Base-by-base conservation (phyloP, 1,140 invertebrate species). In the Macrostomum lignano region DNA sequence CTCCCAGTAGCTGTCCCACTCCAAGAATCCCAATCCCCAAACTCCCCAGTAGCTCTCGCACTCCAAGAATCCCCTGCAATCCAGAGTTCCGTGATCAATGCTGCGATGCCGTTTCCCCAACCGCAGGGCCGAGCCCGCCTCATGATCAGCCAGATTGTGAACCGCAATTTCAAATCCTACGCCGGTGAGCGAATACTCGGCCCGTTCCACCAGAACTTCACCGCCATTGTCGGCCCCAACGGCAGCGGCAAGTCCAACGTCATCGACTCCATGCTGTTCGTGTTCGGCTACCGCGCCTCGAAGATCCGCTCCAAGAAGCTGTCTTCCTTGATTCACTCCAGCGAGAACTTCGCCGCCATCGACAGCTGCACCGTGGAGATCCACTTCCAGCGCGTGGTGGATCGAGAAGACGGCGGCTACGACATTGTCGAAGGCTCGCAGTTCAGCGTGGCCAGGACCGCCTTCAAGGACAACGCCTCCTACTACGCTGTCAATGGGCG, bases 181-280 rank as follows among this genome's bases (percentile, higher is more conserved):
- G 79, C 73, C 37, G 76, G 75, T 1, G 63, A 65, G 28, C 66
- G 74, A 47, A 55, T 64, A 5, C 39, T 65, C 15, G 64, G 64
- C 25, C 63, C 63, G 10, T 65, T 66, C 42, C 52, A 65, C 40
- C 61, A 60, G 22, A 30, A 35, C 21, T 35, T 35, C 9, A 7
- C 25, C 3, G 15, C 9, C 11, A 13, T 35, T 3, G 31, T 30
- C 22, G 17, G 17, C 11, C 88, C 91, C 1, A 98, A 98, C 64
- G 91, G 91, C n/a, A 93, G 79, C 62, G 91, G 91, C 0, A 98
- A 98, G 49, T 88, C 79, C 40, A 98, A 98, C 60, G 81, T 94
- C 0, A 96, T 98, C 44, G 91, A 98, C 58, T 86, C 91, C 0
- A 78, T 98, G 72, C 61, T 98, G 38, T 98, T 98, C 67, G 91